Evolutionary conservation across 2,888 invertebrate species (phyloP).

Genomic region (Nomada lathburiana): DNA sequence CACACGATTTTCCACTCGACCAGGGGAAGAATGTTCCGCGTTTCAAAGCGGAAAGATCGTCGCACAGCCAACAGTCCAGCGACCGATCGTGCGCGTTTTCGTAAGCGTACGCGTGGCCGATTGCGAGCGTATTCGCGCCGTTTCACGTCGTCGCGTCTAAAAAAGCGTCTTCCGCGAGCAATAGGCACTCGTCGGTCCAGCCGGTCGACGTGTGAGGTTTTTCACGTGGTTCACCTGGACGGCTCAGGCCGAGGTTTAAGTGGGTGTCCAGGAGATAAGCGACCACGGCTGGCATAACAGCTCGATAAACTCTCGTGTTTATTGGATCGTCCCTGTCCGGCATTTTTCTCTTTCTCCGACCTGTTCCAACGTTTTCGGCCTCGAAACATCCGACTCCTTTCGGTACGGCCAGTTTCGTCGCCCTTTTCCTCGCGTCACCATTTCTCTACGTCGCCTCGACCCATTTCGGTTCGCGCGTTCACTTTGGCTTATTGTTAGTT

Average conservation of each 20-base stretch:
- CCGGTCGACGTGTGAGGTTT: constrained; percentile 80
- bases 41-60: constrained; percentile 14
- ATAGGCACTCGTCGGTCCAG: constrained; percentile 43
- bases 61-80: not conserved
- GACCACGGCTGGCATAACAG: constrained; percentile 79
- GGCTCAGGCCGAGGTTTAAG: constrained; percentile 78
- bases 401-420: constrained; percentile 5
- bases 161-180: constrained; percentile 61
- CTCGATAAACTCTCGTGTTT: constrained; percentile 83
- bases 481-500: constrained; percentile 68
- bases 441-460: constrained; percentile 28
- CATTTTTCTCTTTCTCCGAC: constrained; percentile 41
- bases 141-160: constrained; percentile 17
- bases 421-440: constrained; percentile 21
- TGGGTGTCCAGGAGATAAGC: constrained; percentile 83
- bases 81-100: constrained; percentile 14
- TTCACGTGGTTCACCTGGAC: constrained; percentile 76
- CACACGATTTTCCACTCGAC: constrained; percentile 4
- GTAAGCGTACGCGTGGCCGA: constrained; percentile 11
- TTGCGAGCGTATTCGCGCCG: not conserved
- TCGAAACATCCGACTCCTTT: constrained; percentile 29
- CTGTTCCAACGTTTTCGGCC: constrained; percentile 28
- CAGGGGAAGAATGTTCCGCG: not conserved
- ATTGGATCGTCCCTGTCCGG: constrained; percentile 77
- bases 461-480: constrained; percentile 71